Conservation (phyloP, 2,888 invertebrate genomes). For the Trissolcus japonicus region DNA sequence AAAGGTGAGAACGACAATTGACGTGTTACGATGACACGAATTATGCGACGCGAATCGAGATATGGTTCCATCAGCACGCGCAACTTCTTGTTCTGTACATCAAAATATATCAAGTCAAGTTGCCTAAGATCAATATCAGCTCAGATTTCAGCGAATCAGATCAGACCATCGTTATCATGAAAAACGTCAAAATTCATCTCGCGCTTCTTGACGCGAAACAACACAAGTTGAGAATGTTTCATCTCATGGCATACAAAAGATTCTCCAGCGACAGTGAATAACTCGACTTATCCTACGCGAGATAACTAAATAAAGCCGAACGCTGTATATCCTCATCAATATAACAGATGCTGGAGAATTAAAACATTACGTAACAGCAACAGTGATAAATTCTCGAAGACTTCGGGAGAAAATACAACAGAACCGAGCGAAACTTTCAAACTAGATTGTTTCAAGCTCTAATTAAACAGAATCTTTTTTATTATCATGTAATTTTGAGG, state of each 20-base stretch:
- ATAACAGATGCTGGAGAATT: conserved; percentile 1
- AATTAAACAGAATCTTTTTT: not conserved
- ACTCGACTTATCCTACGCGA: conserved; percentile 1
- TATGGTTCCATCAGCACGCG: not conserved
- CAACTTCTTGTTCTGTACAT: conserved; percentile 3
- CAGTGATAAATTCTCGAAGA: conserved; percentile 7
- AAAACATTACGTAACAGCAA: conserved; percentile 8
- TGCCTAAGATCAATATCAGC: conserved; percentile 2
- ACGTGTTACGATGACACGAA: not conserved
- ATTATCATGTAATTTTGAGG: not conserved
- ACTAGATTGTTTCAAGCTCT: not conserved
- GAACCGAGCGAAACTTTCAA: not conserved
- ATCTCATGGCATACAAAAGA: not conserved
- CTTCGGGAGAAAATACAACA: not conserved
- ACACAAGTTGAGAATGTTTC: not conserved
- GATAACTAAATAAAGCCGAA: conserved; percentile 3
- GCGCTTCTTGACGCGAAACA: not conserved
- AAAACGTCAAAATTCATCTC: conserved; percentile 13
- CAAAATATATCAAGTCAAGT: conserved; percentile 2
- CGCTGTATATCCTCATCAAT: not conserved
- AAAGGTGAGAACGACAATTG: conserved; percentile 12
- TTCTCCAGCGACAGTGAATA: conserved; percentile 5
- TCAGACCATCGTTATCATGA: conserved; percentile 8
- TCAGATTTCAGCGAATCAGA: conserved; percentile 5
- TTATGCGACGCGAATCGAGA: not conserved